Percentiles rank a stretch among this genome's conserved stretches.
Evolutionary conservation across 2,113 vertebrate genomes (phyloP).

Genomic region (Sander vitreus): DNA sequence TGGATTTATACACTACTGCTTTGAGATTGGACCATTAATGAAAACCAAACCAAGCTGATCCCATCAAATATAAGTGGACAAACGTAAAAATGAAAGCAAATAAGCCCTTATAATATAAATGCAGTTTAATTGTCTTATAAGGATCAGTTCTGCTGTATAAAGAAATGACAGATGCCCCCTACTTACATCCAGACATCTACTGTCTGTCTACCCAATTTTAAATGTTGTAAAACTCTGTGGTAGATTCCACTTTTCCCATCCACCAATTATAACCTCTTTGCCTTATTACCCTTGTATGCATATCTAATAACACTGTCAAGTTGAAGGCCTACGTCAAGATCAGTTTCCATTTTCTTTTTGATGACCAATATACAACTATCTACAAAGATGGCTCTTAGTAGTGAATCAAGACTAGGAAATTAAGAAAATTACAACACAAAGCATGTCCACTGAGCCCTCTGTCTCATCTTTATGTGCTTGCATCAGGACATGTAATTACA

Average conservation of each 20-base stretch:
- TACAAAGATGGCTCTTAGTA: background rate
- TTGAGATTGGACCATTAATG: too few species aligned
- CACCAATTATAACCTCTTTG: too few species aligned
- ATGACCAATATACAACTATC: background rate
- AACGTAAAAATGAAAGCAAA: background rate
- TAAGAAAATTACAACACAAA: background rate
- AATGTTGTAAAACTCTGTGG: background rate
- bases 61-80: background rate
- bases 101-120: background rate
- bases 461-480: background rate
- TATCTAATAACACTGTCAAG: background rate
- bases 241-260: background rate
- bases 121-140: background rate
- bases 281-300: background rate
- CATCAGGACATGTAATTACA: slow-evolving; percentile 1
- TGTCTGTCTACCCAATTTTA: background rate
- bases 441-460: background rate
- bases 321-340: background rate
- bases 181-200: background rate
- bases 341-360: background rate
- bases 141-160: background rate
- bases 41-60: background rate
- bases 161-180: background rate
- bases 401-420: background rate
- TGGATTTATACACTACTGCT: too few species aligned